A percentile compares a stretch with the other conserved stretches of the same genome.
Conservation (phyloP, 2,113 vertebrate genomes). For the Zosterops borbonicus region DNA sequence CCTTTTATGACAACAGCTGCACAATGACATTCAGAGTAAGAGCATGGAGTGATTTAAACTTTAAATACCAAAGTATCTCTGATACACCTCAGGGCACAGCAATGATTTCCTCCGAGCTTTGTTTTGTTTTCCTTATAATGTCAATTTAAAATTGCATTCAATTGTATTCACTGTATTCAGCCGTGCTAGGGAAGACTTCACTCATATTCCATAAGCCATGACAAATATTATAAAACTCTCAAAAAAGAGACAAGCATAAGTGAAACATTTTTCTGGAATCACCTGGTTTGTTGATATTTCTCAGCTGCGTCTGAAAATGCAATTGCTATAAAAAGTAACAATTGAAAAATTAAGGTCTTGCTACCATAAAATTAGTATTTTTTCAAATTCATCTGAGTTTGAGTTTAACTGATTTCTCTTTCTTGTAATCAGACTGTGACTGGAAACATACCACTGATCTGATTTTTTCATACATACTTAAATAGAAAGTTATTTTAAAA, state of each 20-base stretch:
- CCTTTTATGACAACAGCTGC: neutral
- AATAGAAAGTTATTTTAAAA: neutral
- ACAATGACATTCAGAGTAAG: neutral
- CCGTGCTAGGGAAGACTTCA: neutral
- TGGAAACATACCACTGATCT: neutral
- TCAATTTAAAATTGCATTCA: neutral
- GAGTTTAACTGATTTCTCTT: neutral
- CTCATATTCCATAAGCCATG: neutral
- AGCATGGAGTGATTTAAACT: constrained; percentile 24
- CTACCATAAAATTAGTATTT: neutral
- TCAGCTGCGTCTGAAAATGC: neutral
- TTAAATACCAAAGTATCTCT: constrained; percentile 39
- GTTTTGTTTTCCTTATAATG: neutral
- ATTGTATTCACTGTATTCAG: neutral
- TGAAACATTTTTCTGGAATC: neutral
- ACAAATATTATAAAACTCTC: neutral
- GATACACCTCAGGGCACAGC: neutral
- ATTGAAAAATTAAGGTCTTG: neutral
- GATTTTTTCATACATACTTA: neutral
- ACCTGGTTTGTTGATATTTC: neutral
- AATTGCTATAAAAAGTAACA: neutral
- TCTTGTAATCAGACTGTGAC: neutral
- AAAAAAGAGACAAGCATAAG: neutral
- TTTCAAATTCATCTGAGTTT: neutral
- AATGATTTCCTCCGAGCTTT: neutral